Percentiles rank a stretch among this genome's conserved stretches.
These are phyloP conservation scores for Nyctalus aviator DNA, from an alignment of 2,797 vertebrate genomes.

Conservation along the genomic window DNA sequence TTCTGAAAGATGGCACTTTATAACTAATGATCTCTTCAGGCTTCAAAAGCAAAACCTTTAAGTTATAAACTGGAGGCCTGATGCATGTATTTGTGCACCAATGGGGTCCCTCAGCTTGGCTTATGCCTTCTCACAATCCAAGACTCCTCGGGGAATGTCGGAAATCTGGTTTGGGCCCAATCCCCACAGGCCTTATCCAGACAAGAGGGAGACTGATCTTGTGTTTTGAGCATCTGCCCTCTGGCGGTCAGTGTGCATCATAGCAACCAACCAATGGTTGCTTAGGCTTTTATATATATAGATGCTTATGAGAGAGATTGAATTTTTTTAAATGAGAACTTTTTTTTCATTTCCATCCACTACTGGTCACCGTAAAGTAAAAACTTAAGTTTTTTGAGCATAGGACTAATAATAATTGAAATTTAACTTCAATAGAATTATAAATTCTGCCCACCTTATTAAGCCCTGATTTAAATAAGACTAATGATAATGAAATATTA, in stretches of 20 bases:
- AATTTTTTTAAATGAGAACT: constrained; percentile 46
- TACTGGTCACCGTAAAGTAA: neutral
- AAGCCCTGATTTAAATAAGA: constrained; percentile 80
- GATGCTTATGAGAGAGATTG: constrained; percentile 23
- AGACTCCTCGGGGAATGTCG: no score
- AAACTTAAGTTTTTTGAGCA: constrained; percentile 13
- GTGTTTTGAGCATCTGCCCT: no score
- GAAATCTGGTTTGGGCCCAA: no score
- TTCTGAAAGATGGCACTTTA: constrained; percentile 16
- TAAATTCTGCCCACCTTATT: constrained; percentile 73
- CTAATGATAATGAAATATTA: constrained; percentile 67
- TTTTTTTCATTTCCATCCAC: neutral
- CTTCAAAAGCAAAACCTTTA: neutral
- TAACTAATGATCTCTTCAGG: neutral
- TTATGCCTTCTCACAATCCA: no score
- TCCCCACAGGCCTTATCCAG: no score
- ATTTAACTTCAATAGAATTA: constrained; percentile 35
- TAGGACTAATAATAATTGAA: neutral
- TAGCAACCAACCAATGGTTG: no score
- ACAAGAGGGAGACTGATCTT: no score
- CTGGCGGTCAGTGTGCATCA: no score
- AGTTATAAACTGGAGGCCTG: neutral
- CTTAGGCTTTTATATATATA: no score
- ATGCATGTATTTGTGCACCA: no score
- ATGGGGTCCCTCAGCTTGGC: no score